Percentiles rank a stretch among this genome's conserved stretches.
phyloP scores from a whole-genome alignment of 2,113 vertebrate genomes.

The Poeciliopsis turrubarensis region DNA sequence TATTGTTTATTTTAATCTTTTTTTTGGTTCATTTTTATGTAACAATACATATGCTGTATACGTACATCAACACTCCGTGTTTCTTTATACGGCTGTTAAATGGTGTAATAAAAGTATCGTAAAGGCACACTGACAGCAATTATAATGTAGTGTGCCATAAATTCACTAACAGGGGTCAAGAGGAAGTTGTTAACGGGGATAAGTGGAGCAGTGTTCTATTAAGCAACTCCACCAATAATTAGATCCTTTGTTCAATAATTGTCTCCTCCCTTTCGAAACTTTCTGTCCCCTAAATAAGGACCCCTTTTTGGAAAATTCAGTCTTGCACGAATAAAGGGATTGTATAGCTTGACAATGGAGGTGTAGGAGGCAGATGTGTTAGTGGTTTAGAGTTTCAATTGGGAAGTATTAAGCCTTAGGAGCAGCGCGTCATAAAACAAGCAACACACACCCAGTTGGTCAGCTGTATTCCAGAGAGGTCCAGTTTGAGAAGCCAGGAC shows the following conservation, averaged over 20 bases:
- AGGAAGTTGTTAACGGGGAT: constrained; percentile 8
- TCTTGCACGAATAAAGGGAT: constrained; percentile 43
- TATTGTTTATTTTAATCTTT: constrained; percentile 3
- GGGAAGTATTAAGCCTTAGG: constrained; percentile 27
- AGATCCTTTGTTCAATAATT: constrained; percentile 45
- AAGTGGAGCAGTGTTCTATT: constrained; percentile 38
- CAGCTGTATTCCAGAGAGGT: constrained; percentile 17
- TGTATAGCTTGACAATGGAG: constrained; percentile 31
- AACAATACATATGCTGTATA: constrained; percentile 17
- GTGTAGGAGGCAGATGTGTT: constrained; percentile 47
- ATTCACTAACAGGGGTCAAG: constrained; percentile 24
- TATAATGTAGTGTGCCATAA: constrained; percentile 27
- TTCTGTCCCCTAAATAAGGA: constrained; percentile 8
- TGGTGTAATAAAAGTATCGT: constrained; percentile 33
- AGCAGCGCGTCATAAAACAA: constrained; percentile 53
- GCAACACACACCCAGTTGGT: constrained; percentile 36
- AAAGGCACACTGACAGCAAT: constrained; percentile 25
- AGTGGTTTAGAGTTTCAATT: constrained; percentile 2
- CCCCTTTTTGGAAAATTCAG: constrained; percentile 43
- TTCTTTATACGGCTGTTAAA: constrained; percentile 37
- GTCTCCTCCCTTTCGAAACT: constrained; percentile 19
- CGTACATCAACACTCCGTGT: constrained; percentile 10
- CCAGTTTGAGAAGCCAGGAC: constrained; percentile 13
- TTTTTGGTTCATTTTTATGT: constrained; percentile 44
- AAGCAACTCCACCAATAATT: constrained; percentile 34